Base-by-base conservation (phyloP, 2,113 vertebrate genomes). In the Spermophilus dauricus region DNA sequence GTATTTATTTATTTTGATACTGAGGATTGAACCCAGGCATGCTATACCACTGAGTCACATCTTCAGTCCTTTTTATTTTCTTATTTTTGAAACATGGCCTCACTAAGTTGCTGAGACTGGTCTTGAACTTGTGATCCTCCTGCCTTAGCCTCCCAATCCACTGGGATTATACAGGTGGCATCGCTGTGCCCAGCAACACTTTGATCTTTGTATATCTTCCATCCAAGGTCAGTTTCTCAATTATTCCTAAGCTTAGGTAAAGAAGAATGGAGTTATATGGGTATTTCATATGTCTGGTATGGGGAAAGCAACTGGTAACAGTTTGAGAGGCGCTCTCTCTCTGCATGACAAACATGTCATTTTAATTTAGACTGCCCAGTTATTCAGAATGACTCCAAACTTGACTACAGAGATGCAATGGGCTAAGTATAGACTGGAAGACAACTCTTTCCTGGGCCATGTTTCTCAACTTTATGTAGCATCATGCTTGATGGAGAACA, bases 161-260 rank as follows among this genome's bases (percentile, higher is more conserved):
- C 20, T 58, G 56, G 56, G 56, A 58, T 58, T 58, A 58, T 2
- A 58, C 2, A 58, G 56, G 56, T 2, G 1, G 56, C 20, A 22
- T 20, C 56, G 2, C 20, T 58, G 56, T 58, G 7, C 56, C 56
- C 20, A 0, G 56, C 1, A 20, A 58, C 20, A 61, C 70, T 88
- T 85, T 76, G n/a, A 76, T 82, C 61, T 83, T 63, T 85, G 65
- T 75, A 72, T 82, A 77, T 87, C 26, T 80, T 86, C 75, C 28
- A 72, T 13, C 22, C 37, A 42, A 45, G 42, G 34, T 81, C 32
- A 80, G 13, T n/a, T 80, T 76, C 48, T 61, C 20, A 34, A 51
- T 58, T 42, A 45, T 82, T 81, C 86, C 67, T 77, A 67, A 89
- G 67, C 37, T 80, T 80, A 45, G 28, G 12, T 73, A 61, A 72